Evolutionary conservation across 2,113 vertebrate species (phyloP).

Genomic region (Kryptolebias marmoratus): DNA sequence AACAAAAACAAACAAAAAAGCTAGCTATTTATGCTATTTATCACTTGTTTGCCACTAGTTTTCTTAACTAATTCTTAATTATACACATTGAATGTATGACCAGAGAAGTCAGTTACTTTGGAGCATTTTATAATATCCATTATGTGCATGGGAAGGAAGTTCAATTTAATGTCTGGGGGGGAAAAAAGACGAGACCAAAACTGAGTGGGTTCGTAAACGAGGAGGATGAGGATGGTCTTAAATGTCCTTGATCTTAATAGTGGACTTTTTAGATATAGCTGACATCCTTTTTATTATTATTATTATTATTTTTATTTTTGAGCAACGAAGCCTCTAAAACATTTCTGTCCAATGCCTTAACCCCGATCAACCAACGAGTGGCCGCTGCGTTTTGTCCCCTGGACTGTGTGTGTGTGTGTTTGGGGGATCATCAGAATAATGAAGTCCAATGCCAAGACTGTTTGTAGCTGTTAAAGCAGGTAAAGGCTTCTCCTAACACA

Average conservation of each 20-base stretch:
- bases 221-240: conserved; percentile 16
- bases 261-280: conserved; percentile 31
- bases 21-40: conserved; percentile 76
- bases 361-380: conserved; percentile 40
- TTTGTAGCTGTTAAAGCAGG: conserved; percentile 29
- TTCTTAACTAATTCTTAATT: conserved; percentile 64
- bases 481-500: conserved; percentile 30
- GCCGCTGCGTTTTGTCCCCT: conserved; percentile 19
- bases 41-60: conserved; percentile 67
- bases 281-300: conserved; percentile 1
- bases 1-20: conserved; percentile 11
- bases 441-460: conserved; percentile 41
- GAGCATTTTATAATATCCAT: conserved; percentile 62
- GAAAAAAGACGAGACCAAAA: conserved; percentile 51
- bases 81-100: conserved; percentile 79
- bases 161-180: conserved; percentile 32
- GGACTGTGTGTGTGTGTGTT: conserved; percentile 12
- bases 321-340: conserved; percentile 55
- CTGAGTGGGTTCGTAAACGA: conserved; percentile 4
- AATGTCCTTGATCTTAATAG: conserved; percentile 35
- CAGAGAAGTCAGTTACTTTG: conserved; percentile 49
- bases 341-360: conserved; percentile 83
- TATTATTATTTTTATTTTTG: conserved; percentile 46
- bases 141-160: conserved; percentile 61
- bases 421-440: conserved; percentile 31